A percentile compares a stretch with the other conserved stretches of the same genome.
Conservation (phyloP, 2,113 vertebrate species). For the Pseudorhombus dupliciocellatus region DNA sequence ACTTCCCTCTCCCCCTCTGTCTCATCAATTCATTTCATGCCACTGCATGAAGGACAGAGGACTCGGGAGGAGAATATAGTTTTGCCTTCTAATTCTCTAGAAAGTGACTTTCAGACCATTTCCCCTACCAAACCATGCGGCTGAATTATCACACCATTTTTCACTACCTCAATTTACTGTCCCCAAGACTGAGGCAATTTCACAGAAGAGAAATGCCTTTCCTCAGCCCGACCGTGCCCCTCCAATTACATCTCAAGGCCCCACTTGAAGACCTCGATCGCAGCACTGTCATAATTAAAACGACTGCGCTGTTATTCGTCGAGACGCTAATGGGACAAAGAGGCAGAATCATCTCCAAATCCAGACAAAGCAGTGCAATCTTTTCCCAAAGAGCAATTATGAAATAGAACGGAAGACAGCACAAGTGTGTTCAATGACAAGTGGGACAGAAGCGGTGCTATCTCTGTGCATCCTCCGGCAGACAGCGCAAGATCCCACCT, state of each 20-base stretch:
- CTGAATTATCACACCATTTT: constrained; percentile 70
- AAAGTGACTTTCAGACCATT: constrained; percentile 72
- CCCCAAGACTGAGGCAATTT: constrained; percentile 72
- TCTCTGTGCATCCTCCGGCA: constrained; percentile 21
- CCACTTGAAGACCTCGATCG: constrained; percentile 59
- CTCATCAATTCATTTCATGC: constrained; percentile 74
- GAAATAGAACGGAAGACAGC: constrained; percentile 35
- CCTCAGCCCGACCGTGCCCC: constrained; percentile 50
- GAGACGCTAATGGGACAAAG: constrained; percentile 65
- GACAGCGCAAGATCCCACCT: constrained; percentile 25
- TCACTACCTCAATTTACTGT: constrained; percentile 71
- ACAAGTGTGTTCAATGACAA: constrained; percentile 42
- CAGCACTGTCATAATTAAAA: constrained; percentile 66
- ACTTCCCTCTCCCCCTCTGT: constrained; percentile 58
- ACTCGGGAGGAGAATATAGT: constrained; percentile 66
- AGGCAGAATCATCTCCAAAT: constrained; percentile 54
- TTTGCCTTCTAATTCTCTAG: constrained; percentile 71
- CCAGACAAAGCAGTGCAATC: constrained; percentile 47
- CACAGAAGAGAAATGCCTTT: constrained; percentile 62
- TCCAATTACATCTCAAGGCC: constrained; percentile 71
- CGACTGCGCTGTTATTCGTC: constrained; percentile 68
- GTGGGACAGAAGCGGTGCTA: constrained; percentile 20
- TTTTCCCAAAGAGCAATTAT: constrained; percentile 59
- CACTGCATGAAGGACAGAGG: constrained; percentile 68
- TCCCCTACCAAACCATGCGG: constrained; percentile 52